phyloP scores from a whole-genome alignment of 2,113 vertebrate genomes.

The Electrona antarctica region DNA sequence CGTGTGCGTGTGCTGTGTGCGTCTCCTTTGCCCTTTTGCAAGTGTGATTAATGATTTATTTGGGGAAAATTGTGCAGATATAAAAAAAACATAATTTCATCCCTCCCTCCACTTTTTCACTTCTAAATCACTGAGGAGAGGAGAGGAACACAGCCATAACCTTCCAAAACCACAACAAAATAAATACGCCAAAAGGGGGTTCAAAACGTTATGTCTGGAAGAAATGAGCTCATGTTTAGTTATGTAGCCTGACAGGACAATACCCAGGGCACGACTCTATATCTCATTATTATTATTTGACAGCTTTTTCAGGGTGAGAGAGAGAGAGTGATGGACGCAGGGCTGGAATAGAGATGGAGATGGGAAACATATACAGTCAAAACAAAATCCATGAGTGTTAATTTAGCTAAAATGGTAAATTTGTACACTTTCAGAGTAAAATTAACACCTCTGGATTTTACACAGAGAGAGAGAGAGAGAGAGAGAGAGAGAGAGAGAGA shows the following conservation, averaged over 20 bases:
- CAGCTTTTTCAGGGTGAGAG: constrained; percentile 34
- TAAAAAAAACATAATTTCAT: constrained; percentile 36
- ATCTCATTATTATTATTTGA: constrained; percentile 64
- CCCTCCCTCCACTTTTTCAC: constrained; percentile 36
- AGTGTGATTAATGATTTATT: constrained; percentile 33
- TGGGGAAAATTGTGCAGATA: constrained; percentile 35
- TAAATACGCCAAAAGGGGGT: constrained; percentile 61
- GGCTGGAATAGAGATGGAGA: constrained; percentile 9
- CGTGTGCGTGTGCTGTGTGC: constrained; percentile 2
- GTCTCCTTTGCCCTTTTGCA: not conserved
- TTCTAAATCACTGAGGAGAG: constrained; percentile 40
- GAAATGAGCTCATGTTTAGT: constrained; percentile 66
- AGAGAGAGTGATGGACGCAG: not conserved
- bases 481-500: constrained; percentile 30
- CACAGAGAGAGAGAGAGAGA: not conserved
- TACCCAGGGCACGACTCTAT: constrained; percentile 53
- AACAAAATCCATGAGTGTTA: too few relatives aligned
- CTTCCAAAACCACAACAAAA: constrained; percentile 71
- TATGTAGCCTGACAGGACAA: constrained; percentile 53
- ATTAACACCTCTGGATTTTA: not conserved
- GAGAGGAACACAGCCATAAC: constrained; percentile 53
- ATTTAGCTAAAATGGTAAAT: too few relatives aligned
- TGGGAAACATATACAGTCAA: not conserved
- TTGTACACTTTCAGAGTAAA: too few relatives aligned
- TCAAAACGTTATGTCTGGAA: constrained; percentile 50